phyloP scores from a whole-genome alignment of 2,797 vertebrate species.

The Lithobates sylvaticus region DNA sequence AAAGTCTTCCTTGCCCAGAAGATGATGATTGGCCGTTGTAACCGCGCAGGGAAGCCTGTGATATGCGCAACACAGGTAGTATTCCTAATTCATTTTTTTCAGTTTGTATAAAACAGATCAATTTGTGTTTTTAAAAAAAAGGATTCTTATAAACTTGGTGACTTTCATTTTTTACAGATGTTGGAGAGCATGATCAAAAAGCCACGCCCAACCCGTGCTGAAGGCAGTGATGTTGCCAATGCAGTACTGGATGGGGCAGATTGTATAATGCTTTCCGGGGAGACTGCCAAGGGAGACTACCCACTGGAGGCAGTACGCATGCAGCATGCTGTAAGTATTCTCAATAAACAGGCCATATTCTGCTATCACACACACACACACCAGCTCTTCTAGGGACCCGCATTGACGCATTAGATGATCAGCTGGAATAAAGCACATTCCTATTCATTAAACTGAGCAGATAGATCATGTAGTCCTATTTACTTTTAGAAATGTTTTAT shows the following conservation, averaged over 20 bases:
- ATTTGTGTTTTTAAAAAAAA: not conserved
- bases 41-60: conserved; percentile 94
- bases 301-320: conserved; percentile 96
- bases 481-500: not conserved
- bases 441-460: not conserved
- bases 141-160: not conserved
- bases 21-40: conserved; percentile 99
- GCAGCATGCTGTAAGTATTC: conserved; percentile 89
- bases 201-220: conserved; percentile 91
- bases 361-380: not conserved
- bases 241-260: conserved; percentile 82
- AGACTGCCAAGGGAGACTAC: conserved; percentile 97
- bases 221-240: conserved; percentile 88
- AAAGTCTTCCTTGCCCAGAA: conserved; percentile 98
- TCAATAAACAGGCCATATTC: too few species aligned
- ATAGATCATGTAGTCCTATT: not conserved
- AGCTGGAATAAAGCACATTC: not conserved
- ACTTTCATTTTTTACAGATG: conserved; percentile 80
- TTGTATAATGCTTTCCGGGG: conserved; percentile 96
- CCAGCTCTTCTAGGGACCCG: too few species aligned
- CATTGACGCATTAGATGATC: too few species aligned
- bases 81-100: not conserved
- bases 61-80: conserved; percentile 96
- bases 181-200: conserved; percentile 99
- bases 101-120: conserved; percentile 7